Conservation (phyloP, 2,113 vertebrate genomes). For the Hemichromis elongatus region DNA sequence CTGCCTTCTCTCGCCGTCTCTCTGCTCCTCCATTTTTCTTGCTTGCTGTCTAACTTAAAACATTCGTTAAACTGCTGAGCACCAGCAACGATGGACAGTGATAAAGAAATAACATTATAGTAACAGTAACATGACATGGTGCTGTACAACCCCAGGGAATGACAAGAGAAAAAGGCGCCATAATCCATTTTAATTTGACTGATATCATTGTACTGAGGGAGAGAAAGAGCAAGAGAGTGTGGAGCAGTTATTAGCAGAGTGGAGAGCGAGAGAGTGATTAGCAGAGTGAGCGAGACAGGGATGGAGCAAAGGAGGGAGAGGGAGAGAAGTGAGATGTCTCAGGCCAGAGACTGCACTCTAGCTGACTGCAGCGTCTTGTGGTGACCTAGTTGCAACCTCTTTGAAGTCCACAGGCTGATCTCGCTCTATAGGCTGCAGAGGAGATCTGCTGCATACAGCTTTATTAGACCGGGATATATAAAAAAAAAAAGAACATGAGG, state of each 20-base stretch:
- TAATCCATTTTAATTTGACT: constrained; percentile 67
- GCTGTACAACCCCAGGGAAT: constrained; percentile 54
- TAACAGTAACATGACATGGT: constrained; percentile 64
- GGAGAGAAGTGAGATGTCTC: constrained; percentile 61
- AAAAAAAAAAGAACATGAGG: constrained; percentile 10
- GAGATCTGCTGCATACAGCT: constrained; percentile 64
- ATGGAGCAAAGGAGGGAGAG: constrained; percentile 2
- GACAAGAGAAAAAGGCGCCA: constrained; percentile 37
- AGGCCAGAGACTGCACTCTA: constrained; percentile 66
- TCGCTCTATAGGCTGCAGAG: constrained; percentile 61
- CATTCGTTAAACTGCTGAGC: constrained; percentile 59
- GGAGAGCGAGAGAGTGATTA: not conserved
- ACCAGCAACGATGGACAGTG: constrained; percentile 33
- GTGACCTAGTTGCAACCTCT: constrained; percentile 80
- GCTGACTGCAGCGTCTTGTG: constrained; percentile 70
- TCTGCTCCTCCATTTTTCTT: not conserved
- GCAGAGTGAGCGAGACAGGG: not conserved
- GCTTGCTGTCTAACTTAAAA: constrained; percentile 53
- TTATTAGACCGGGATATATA: constrained; percentile 48
- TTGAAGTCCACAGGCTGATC: constrained; percentile 78
- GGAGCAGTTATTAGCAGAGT: not conserved
- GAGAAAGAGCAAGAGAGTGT: constrained; percentile 2
- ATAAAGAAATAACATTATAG: constrained; percentile 61
- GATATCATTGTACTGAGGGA: constrained; percentile 52
- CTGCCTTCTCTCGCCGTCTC: not conserved